These are phyloP conservation scores for Mustela lutreola DNA, from an alignment of 2,113 vertebrate genomes.

Conservation along the genomic window DNA sequence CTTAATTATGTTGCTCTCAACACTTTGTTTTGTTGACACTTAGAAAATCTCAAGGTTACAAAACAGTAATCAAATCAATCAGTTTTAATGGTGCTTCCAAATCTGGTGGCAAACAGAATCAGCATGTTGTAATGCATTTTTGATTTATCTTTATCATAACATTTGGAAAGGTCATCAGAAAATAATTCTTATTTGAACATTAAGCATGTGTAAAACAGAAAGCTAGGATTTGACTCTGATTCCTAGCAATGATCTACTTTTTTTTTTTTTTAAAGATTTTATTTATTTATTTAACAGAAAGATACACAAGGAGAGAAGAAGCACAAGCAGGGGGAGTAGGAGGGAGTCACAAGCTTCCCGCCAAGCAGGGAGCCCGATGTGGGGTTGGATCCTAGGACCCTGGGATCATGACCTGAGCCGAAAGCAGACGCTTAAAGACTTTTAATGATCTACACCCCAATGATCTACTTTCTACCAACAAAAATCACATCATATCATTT, in stretches of 20 bases:
- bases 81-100: background rate
- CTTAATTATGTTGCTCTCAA: constrained; percentile 61
- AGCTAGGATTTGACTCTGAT: background rate
- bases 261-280: no score
- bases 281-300: no score
- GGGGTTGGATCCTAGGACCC: no score
- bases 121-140: background rate
- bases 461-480: background rate
- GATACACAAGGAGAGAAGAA: no score
- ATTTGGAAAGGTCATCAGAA: background rate
- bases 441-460: background rate
- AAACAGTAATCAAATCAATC: background rate
- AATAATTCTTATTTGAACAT: background rate
- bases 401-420: no score
- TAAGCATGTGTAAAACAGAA: background rate
- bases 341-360: no score
- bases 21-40: background rate
- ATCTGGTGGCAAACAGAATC: background rate
- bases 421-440: no score
- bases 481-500: background rate
- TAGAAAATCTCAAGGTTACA: background rate
- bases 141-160: background rate
- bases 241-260: background rate
- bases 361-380: no score
- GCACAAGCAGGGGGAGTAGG: no score